Base-by-base conservation (phyloP, 2,113 vertebrate genomes). In the Syrrhaptes paradoxus region DNA sequence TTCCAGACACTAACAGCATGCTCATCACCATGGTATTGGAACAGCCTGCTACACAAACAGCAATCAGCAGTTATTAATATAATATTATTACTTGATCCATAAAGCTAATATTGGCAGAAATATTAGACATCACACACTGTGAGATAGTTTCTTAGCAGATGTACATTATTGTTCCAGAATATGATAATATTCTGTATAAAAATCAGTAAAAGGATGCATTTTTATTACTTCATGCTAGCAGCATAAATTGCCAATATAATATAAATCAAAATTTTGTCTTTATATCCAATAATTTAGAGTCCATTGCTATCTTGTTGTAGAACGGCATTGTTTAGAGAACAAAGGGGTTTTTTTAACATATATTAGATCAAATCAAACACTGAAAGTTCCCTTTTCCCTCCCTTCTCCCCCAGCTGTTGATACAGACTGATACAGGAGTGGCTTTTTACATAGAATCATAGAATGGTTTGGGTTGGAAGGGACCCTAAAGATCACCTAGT, bases 1-100 rank as follows among this genome's bases (percentile, higher is more conserved):
- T 94, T 94, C 55, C 92, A 93, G 93, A 88, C 92, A 88, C 45
- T 54, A 63, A 22, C 72, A 96, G 76, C 87, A 71, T 38, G 82
- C 52, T 95, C 82, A 96, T 96, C 92, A 90, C 93, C 92, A 93
- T 95, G 95, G 92, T 61, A 65, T 74, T 94, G 87, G 85, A 94
- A 89, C 75, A 94, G 68, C n/a, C 90, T 90, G 95, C 72, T 86
- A 83, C 90, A 96, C 87, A 86, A 93, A 87, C 59, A 96, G 79
- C 88, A 71, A 81, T 93, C 85, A 94, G 92, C 48, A 55, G 43
- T 77, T 93, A 88, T 84, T 90, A 95, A 85, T 76, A 45, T 92
- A 86, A 93, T 86, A 92, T 71, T 96, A 68, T 93, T 94, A 71
- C 82, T 92, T 77, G 82, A 83, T 90, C 92, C 88, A 90, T 94